Evolutionary conservation across 2,113 vertebrate genomes (phyloP).

Genomic region (Epinephelus cyanopodus): DNA sequence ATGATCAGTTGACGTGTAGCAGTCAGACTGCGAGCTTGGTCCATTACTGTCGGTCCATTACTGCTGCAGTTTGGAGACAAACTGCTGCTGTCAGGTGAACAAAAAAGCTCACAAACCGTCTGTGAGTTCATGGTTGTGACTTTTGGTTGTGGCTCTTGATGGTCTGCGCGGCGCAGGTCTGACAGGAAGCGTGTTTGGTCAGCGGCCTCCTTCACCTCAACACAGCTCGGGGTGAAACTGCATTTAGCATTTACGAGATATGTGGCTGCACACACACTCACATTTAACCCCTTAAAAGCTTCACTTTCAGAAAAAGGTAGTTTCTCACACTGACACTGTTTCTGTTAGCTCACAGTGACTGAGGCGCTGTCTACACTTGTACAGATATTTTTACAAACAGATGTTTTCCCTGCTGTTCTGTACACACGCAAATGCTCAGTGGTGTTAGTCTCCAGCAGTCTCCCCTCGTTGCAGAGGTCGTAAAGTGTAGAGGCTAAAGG

Average conservation of each 20-base stretch:
- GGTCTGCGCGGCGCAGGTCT: neutral
- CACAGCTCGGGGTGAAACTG: neutral
- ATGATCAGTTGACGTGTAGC: slow-evolving; percentile 34
- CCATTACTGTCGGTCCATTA: slow-evolving; percentile 56
- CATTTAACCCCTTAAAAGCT: neutral
- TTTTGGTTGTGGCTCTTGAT: neutral
- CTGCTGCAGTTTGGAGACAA: slow-evolving; percentile 44
- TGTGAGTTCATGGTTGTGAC: slow-evolving; percentile 7
- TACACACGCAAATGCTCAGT: too few species aligned
- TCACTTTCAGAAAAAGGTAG: neutral
- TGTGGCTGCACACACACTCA: neutral
- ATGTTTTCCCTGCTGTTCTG: too few species aligned
- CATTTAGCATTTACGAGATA: neutral
- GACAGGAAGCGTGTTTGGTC: neutral
- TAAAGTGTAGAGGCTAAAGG: too few species aligned
- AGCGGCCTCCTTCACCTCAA: slow-evolving; percentile 1
- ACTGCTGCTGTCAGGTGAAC: slow-evolving; percentile 54
- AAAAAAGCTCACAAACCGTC: slow-evolving; percentile 26
- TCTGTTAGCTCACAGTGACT: neutral
- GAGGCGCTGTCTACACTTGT: too few species aligned
- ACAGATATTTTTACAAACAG: too few species aligned
- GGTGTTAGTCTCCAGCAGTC: too few species aligned
- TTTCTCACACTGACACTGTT: neutral
- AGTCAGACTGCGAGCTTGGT: slow-evolving; percentile 33
- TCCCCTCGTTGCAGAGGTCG: too few species aligned